These are phyloP conservation scores for Lissonota sp. DNA, from an alignment of 2,888 invertebrate genomes.

Conservation along the genomic window DNA sequence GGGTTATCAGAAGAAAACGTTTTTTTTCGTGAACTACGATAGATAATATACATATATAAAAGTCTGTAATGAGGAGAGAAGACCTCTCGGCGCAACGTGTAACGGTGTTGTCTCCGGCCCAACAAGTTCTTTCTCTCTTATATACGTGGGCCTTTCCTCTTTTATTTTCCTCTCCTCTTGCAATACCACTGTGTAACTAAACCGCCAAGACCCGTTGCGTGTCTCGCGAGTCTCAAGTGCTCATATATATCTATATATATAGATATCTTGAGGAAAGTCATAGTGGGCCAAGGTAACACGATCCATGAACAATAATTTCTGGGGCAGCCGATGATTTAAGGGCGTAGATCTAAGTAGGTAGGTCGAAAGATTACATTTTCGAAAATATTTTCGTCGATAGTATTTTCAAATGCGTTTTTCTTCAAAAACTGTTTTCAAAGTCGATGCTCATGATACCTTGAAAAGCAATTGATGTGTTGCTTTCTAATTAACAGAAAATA, in stretches of 20 bases:
- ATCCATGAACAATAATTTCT: neutral
- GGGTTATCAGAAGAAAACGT: no score
- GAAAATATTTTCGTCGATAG: neutral
- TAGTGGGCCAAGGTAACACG: slow-evolving; percentile 60
- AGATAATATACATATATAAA: slow-evolving; percentile 3
- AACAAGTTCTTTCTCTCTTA: slow-evolving; percentile 35
- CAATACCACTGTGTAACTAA: slow-evolving; percentile 36
- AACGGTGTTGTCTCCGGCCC: slow-evolving; percentile 51
- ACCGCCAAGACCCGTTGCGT: slow-evolving; percentile 59
- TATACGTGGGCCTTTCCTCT: neutral
- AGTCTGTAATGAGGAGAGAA: neutral
- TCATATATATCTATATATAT: slow-evolving; percentile 6
- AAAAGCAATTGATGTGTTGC: no score
- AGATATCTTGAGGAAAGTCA: slow-evolving; percentile 54
- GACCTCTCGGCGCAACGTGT: slow-evolving; percentile 31
- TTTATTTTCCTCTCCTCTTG: slow-evolving; percentile 21
- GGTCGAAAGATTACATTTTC: no score
- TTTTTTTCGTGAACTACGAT: no score
- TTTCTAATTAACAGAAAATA: no score
- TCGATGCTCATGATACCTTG: no score
- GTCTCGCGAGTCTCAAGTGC: slow-evolving; percentile 4
- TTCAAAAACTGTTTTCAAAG: no score
- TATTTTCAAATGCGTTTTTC: neutral
- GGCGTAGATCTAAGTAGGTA: no score
- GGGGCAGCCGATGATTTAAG: no score